Base-by-base conservation (phyloP, 2,797 vertebrate genomes). In the Epinephelus coioides region DNA sequence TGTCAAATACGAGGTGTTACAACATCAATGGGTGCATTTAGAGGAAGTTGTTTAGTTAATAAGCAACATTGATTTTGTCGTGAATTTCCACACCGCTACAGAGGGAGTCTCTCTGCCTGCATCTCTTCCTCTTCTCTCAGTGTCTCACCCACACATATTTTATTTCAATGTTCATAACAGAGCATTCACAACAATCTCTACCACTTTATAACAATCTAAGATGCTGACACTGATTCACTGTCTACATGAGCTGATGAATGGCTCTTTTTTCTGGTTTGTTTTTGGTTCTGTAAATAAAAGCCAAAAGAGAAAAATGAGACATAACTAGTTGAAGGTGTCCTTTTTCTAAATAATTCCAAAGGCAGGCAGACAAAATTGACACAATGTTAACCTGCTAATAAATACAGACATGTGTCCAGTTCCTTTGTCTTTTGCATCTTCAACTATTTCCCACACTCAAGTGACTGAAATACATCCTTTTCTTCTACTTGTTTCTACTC, bases 21-120 rank as follows among this genome's bases (percentile, higher is more conserved):
- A 87, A 90, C 83, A 86, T 89, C 86, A 73, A 88, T 88, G 76
- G 55, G 67, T 76, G 76, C 87, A 82, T 88, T 88, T 83, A 89
- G 82, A 88, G 83, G 76, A 88, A 82, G 87, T 86, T 86, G 84
- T 89, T 89, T 88, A 82, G 82, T 88, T 91, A 92, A 90, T 90
- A 88, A 88, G 84, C 57, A 56, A 53, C 81, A 92, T 91, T 89
- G 89, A 91, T 90, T 93, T 90, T 89, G 55, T 61, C 51, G 74
- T 82, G 71, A 88, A 83, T 89, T 81, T 82, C 68, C 75, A 87
- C 78, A 64, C 53, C 15, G 25, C 72, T 66, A 51, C 53, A 70
- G 54, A 76, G 61, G 74, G 67, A 79, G 55, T 78, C 47, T 64
- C 65, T 72, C 50, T 55, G 68, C 30, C 61, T 79, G 21, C 78